Base-by-base conservation (phyloP, 2,888 invertebrate species). In the Uropetala carovei region DNA sequence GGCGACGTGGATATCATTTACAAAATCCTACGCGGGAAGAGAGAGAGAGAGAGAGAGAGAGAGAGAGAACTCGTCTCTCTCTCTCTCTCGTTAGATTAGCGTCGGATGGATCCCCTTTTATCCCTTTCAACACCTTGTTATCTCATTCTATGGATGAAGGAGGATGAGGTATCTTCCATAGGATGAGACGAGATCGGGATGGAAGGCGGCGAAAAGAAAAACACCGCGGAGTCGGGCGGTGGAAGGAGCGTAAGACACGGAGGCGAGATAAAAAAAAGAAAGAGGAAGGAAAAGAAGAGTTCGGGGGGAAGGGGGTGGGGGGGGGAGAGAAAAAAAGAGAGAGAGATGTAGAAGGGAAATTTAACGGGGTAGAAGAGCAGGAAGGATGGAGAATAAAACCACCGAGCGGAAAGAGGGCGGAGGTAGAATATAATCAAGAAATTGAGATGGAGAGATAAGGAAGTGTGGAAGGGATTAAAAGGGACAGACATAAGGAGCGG, bases 91-190 rank as follows among this genome's bases (percentile, higher is more conserved):
- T 75, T 75, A 75, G 75, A 27, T 22, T 18, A 68, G 68, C 75
- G 75, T 75, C 75, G 27, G 75, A 75, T 75, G 75, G 75, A 75
- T 75, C 11, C 75, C 43, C 75, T 27, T 27, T 75, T 27, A 75
- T 75, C 75, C 75, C 75, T 75, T 27, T 75, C 75, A 75, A 75
- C 75, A 75, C 75, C 75, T 75, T 75, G 75, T 75, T 75, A 75
- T 75, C 75, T 75, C 75, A 75, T 75, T 75, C 75, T 43, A n/a
- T 5, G 27, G 75, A 75, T 27, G 68, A 68, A 68, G 68, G 83
- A 43, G 43, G 43, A n/a, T 10, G 22, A n/a, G 81, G 81, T 5
- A 43, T 43, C 43, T 5, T 43, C 43, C 5, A n/a, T n/a, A 9
- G 83, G 83, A 18, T 16, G 83, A 13, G 56, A 43, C 4, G 18